A percentile compares a stretch with the other conserved stretches of the same genome.
phyloP scores from a whole-genome alignment of 2,888 invertebrate genomes.

The Philaethria dido region DNA sequence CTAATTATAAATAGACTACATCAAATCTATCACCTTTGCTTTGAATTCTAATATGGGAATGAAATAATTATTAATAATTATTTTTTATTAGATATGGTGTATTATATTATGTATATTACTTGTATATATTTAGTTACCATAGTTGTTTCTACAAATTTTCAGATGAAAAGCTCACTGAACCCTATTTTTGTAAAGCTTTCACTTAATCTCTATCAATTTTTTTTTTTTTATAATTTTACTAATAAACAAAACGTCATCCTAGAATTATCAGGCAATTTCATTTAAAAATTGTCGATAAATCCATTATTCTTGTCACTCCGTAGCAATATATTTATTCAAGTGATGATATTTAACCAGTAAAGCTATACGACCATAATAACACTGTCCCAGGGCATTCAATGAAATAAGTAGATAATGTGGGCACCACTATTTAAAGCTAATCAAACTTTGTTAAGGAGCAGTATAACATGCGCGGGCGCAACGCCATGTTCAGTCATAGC shows the following conservation, averaged over 20 bases:
- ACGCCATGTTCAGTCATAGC: conserved; percentile 68
- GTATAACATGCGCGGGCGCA: conserved; percentile 79
- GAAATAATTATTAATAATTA: background rate
- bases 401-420: conserved; percentile 84
- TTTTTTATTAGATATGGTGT: background rate
- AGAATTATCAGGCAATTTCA: no score
- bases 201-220: background rate
- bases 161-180: no score
- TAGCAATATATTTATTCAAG: background rate
- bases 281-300: background rate
- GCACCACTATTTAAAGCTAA: conserved; percentile 86
- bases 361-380: conserved; percentile 52
- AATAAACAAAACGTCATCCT: no score
- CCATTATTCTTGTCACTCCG: background rate
- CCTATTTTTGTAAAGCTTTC: no score
- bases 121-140: background rate
- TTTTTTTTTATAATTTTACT: no score
- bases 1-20: conserved; percentile 26
- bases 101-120: background rate
- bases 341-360: conserved; percentile 39
- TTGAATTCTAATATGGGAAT: background rate
- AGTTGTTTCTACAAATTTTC: no score
- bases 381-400: conserved; percentile 75
- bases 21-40: conserved; percentile 4
- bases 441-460: conserved; percentile 85